Percentiles rank a stretch among this genome's conserved stretches.
These are phyloP conservation scores for Xyrichtys novacula DNA, from an alignment of 2,797 vertebrate species.

Conservation along the genomic window DNA sequence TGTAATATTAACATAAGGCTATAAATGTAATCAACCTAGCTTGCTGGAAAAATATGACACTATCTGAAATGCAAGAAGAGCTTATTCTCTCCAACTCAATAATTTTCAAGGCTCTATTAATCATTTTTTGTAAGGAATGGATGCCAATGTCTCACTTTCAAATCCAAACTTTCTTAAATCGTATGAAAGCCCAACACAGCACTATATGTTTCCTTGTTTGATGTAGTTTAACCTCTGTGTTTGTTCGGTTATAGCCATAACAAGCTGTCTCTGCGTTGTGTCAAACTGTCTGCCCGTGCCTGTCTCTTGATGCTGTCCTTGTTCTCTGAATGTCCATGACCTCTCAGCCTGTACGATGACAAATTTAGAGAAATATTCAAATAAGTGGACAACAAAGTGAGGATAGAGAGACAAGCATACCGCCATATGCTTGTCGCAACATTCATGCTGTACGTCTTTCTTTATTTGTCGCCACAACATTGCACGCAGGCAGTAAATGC, in stretches of 20 bases:
- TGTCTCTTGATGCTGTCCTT: conserved; percentile 79
- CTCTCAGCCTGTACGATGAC: conserved; percentile 55
- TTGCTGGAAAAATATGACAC: background rate
- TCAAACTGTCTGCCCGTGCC: conserved; percentile 82
- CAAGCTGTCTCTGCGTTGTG: conserved; percentile 69
- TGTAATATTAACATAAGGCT: background rate
- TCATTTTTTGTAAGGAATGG: background rate
- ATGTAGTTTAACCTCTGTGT: conserved; percentile 35
- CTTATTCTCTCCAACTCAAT: background rate
- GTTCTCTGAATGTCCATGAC: conserved; percentile 79
- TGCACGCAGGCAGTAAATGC: conserved; percentile 58
- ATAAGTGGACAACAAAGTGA: conserved; percentile 34
- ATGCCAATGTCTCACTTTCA: background rate
- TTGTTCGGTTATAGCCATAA: conserved; percentile 67
- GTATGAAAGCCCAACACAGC: background rate
- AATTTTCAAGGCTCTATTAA: conserved; percentile 16
- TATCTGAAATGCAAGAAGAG: background rate
- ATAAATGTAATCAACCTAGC: background rate
- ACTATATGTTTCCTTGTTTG: background rate
- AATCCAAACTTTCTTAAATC: background rate
- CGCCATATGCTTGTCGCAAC: conserved; percentile 28
- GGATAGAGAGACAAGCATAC: conserved; percentile 62
- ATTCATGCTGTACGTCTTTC: conserved; percentile 43
- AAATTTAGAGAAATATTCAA: conserved; percentile 25
- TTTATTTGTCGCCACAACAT: conserved; percentile 47